Evolutionary conservation across 92 coral and sea anemone species (phyloP), one percentile per base, ranked within the genome.

Genomic region (Siderastrea radians): DNA sequence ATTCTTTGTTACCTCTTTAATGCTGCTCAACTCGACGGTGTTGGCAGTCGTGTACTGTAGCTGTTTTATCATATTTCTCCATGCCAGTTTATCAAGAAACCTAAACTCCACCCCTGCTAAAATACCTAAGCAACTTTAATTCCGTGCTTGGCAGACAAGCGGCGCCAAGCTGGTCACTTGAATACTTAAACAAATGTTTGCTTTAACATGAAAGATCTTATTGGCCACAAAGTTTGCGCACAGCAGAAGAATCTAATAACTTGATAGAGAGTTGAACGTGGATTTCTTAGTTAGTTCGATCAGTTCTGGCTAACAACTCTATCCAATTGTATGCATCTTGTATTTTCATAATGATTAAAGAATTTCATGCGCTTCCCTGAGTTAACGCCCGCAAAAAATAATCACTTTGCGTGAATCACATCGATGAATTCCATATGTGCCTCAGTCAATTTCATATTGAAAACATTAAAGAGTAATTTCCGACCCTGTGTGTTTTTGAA

Each of bases 111-210:
- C 78, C 55, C 86, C 5, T 53, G 57, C 78, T 59, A 44, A 71
- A 70, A 54, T 11, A n/a, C 63, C 58, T 67, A 3, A 13, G 64
- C 13, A 53, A 14, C 7, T 10, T 59, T 72, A 10, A 48, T 57
- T 45, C 43, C 53, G 57, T 46, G 50, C 51, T 70, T 55, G 65
- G 58, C 78, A 84, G 87, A 84, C 87, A 49, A 52, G 13, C 53
- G 87, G 87, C 87, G 79, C 80, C 87, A 60, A 48, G 55, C 67
- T 7, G 60, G n/a, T 73, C 64, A 45, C 38, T 13, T 72, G 64
- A 85, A 77, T 55, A 38, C 89, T 76, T 62, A 77, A 85, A 77
- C 89, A 85, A 85, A 85, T 85, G 89, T 77, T 85, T 85, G 77
- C 72, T 84, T 47, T 73, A 54, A 43, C 68, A 53, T 46, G 77